Percentiles rank a stretch among this genome's conserved stretches.
These are phyloP conservation scores for Seira ritae DNA, from an alignment of 2,888 invertebrate species.

Conservation along the genomic window DNA sequence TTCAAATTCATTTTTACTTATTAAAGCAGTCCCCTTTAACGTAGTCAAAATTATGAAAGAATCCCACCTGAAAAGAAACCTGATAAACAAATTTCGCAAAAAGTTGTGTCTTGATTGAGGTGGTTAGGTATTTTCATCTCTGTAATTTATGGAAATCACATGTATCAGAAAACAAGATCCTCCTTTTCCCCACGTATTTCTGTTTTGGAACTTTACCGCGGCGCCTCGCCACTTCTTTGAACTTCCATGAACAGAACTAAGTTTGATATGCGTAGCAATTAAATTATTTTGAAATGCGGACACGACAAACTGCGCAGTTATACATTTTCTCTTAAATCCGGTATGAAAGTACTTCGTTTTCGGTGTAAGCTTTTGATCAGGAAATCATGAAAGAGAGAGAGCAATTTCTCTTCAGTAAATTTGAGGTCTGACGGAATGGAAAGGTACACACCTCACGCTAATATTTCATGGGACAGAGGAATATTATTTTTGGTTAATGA, in stretches of 20 bases:
- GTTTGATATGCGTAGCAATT: background rate
- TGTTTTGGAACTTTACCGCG: background rate
- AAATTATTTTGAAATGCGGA: background rate
- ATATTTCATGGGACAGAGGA: no score
- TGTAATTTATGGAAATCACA: slow-evolving; percentile 1
- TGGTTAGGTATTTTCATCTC: background rate
- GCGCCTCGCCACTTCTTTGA: background rate
- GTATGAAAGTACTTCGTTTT: background rate
- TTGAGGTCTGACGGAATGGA: background rate
- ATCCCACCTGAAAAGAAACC: background rate
- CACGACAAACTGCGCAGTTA: background rate
- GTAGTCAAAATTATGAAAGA: background rate
- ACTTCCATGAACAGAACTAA: background rate
- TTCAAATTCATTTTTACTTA: background rate
- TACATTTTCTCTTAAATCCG: background rate
- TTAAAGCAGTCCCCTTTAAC: background rate
- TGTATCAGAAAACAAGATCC: slow-evolving; percentile 4
- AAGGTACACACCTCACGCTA: no score
- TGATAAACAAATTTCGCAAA: slow-evolving; percentile 4
- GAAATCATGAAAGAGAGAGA: no score
- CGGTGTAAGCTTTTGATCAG: background rate
- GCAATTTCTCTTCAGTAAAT: background rate
- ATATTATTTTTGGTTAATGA: no score
- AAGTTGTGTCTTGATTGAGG: background rate
- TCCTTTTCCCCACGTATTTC: background rate